These are phyloP conservation scores for Anthopleura xanthogrammica DNA, from an alignment of 92 coral and sea anemone species.

Conservation along the genomic window DNA sequence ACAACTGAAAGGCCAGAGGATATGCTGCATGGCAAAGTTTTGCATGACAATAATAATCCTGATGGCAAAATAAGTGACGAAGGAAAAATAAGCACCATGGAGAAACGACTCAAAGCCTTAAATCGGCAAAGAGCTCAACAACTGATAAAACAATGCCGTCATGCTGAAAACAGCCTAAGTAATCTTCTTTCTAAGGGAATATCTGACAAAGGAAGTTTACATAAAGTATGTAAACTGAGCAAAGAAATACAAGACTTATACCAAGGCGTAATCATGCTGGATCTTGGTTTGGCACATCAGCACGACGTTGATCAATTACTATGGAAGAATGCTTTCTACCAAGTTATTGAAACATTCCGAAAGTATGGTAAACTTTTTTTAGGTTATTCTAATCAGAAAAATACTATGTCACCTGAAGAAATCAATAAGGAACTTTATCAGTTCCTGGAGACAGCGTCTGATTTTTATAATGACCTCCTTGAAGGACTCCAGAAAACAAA, in stretches of 20 bases:
- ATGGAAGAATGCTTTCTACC: constrained; percentile 90
- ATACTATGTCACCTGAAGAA: constrained; percentile 58
- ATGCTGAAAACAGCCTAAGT: constrained; percentile 45
- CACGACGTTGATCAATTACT: constrained; percentile 79
- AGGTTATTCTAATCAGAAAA: constrained; percentile 56
- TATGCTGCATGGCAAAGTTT: constrained; percentile 2
- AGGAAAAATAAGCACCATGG: constrained; percentile 36
- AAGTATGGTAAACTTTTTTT: constrained; percentile 70
- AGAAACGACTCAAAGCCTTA: constrained; percentile 58
- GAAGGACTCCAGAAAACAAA: constrained; percentile 60
- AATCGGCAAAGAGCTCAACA: constrained; percentile 71
- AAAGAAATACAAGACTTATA: constrained; percentile 80
- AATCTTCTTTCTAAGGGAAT: constrained; percentile 64
- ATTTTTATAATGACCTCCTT: constrained; percentile 60
- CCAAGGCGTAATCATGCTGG: constrained; percentile 82
- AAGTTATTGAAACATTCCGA: constrained; percentile 85
- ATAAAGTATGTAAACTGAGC: constrained; percentile 50
- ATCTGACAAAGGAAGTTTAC: constrained; percentile 52
- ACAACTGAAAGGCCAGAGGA: constrained; percentile 8
- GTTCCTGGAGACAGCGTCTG: constrained; percentile 49
- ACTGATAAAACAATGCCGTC: constrained; percentile 49
- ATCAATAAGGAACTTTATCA: constrained; percentile 51
- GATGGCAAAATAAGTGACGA: constrained; percentile 9
- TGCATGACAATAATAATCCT: not conserved
- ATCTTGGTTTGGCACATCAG: constrained; percentile 64